Evolutionary conservation across 2,113 vertebrate species (phyloP).

Genomic region (Saiga tatarica): DNA sequence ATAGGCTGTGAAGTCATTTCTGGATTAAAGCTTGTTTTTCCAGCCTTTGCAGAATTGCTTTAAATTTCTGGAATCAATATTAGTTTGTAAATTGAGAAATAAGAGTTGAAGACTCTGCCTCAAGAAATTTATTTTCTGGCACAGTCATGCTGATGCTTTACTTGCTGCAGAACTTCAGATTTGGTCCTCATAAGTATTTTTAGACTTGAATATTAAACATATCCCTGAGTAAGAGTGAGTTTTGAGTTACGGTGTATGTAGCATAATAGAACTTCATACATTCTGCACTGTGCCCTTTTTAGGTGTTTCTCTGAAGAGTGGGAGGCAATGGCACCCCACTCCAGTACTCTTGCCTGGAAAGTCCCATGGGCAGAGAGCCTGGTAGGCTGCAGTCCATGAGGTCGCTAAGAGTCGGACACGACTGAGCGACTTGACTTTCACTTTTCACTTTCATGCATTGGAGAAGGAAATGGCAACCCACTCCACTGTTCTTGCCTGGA

Average conservation of each 20-base stretch:
- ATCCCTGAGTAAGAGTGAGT: neutral
- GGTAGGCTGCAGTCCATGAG: too few relatives aligned
- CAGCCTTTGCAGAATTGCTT: neutral
- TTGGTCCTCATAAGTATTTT: neutral
- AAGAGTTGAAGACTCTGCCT: neutral
- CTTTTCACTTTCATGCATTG: too few relatives aligned
- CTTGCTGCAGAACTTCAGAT: neutral
- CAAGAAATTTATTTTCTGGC: neutral
- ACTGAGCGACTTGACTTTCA: too few relatives aligned
- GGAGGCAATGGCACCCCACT: neutral
- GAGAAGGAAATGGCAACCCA: too few relatives aligned
- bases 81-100: neutral
- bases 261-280: neutral
- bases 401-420: too few relatives aligned
- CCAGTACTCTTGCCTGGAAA: too few relatives aligned
- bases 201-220: neutral
- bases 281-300: neutral
- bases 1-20: conserved; percentile 47
- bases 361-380: too few relatives aligned
- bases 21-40: neutral
- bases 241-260: neutral
- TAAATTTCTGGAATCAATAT: neutral
- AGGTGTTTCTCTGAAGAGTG: neutral
- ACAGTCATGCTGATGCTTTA: neutral
- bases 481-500: too few relatives aligned